phyloP scores from a whole-genome alignment of 1,140 invertebrate genomes.

The Achroia grisella region DNA sequence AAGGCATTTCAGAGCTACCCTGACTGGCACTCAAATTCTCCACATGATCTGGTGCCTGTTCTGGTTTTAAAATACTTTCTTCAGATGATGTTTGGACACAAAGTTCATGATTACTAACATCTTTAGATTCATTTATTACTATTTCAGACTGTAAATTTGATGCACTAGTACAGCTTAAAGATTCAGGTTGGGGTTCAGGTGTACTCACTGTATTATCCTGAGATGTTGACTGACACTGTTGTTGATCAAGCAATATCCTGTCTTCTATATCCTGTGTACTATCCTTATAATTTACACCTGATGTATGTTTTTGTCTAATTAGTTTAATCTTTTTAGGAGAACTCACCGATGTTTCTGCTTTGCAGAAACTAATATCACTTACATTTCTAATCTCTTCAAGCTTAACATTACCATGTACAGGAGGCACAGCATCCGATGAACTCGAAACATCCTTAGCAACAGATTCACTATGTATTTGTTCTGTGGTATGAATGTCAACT shows the following conservation, averaged over 20 bases:
- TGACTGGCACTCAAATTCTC: too few relatives aligned
- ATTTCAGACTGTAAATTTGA: neutral
- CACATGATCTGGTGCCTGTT: too few relatives aligned
- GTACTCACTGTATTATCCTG: conserved; percentile 19
- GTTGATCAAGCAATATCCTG: conserved; percentile 22
- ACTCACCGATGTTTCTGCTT: conserved; percentile 62
- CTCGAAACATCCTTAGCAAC: conserved; percentile 63
- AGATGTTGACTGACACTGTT: conserved; percentile 59
- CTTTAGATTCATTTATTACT: too few relatives aligned
- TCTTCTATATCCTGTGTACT: conserved; percentile 16
- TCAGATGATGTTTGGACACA: too few relatives aligned
- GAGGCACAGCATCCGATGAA: conserved; percentile 58
- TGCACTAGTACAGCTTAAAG: neutral
- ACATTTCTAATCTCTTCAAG: conserved; percentile 59
- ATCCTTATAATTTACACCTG: conserved; percentile 25
- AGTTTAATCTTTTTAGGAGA: conserved; percentile 65
- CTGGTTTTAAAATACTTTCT: too few relatives aligned
- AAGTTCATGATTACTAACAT: too few relatives aligned
- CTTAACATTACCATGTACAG: conserved; percentile 51
- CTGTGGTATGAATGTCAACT: conserved; percentile 38
- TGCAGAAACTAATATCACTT: conserved; percentile 64
- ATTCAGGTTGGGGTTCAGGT: conserved; percentile 5
- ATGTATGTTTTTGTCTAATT: conserved; percentile 52
- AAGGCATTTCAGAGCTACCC: neutral
- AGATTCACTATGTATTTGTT: conserved; percentile 42